Conservation (phyloP, 2,113 vertebrate species). For the Conger conger region DNA sequence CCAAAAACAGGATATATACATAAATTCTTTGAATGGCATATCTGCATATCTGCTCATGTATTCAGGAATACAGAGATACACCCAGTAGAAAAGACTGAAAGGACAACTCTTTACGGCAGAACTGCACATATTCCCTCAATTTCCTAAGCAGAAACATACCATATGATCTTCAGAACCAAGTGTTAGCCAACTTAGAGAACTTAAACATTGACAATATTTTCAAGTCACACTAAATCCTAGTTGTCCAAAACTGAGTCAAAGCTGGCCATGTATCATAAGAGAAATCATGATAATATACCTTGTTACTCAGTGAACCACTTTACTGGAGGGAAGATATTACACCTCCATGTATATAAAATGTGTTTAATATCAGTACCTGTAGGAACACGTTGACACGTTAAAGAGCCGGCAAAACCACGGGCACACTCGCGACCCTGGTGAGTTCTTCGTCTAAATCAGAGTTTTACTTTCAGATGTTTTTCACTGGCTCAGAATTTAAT, state of each 20-base stretch:
- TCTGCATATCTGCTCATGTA: no score
- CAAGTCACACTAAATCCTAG: not conserved
- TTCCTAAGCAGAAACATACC: not conserved
- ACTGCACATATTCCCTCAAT: not conserved
- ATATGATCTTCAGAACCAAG: not conserved
- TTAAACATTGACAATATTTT: not conserved
- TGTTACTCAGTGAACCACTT: not conserved
- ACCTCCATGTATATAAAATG: not conserved
- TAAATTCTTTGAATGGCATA: no score
- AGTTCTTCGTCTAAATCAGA: constrained; percentile 48
- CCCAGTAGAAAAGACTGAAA: not conserved
- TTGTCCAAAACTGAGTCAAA: not conserved
- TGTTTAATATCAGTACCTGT: not conserved
- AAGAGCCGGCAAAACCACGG: constrained; percentile 16
- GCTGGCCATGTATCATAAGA: not conserved
- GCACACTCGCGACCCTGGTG: constrained; percentile 35
- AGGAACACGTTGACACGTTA: not conserved
- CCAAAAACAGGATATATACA: no score
- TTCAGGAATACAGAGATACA: not conserved
- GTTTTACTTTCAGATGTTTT: constrained; percentile 32
- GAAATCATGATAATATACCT: not conserved
- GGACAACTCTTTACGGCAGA: not conserved
- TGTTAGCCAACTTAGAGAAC: not conserved
- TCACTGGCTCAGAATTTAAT: constrained; percentile 55
- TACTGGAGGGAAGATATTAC: not conserved